Percentiles rank a stretch among this genome's conserved stretches.
Evolutionary conservation across 2,888 invertebrate species (phyloP).

Genomic region (Blastobasis lacticolella): DNA sequence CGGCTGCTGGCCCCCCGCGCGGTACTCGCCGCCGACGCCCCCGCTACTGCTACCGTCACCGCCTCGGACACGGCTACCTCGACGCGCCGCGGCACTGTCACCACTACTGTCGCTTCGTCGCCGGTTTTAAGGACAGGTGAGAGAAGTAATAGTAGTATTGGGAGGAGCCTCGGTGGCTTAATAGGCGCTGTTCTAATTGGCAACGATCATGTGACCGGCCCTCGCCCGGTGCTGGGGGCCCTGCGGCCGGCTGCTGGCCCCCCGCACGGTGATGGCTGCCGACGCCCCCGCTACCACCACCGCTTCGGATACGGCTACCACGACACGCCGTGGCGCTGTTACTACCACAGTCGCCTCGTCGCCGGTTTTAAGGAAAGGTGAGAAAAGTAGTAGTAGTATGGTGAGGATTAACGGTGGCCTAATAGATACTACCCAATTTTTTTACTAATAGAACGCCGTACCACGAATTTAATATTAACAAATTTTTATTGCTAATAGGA

Average conservation of each 20-base stretch:
- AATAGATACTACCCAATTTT: constrained; percentile 36
- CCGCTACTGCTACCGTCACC: neutral
- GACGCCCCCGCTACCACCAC: neutral
- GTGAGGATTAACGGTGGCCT: neutral
- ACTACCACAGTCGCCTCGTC: too few species aligned
- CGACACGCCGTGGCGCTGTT: neutral
- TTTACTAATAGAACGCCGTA: too few species aligned
- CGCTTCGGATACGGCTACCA: neutral
- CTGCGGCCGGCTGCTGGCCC: constrained; percentile 34
- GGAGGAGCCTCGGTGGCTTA: neutral
- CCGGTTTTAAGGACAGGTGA: too few species aligned
- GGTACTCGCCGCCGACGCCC: constrained; percentile 27
- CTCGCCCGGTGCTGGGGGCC: constrained; percentile 47
- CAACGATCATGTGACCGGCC: constrained; percentile 41
- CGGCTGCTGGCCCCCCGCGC: constrained; percentile 38
- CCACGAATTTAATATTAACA: too few species aligned
- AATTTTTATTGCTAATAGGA: too few species aligned
- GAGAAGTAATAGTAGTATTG: neutral
- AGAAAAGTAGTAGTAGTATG: neutral
- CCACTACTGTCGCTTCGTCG: too few species aligned
- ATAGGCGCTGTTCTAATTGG: constrained; percentile 35
- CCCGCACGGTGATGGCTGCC: constrained; percentile 40
- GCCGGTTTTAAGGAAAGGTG: too few species aligned
- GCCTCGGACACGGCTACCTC: neutral
- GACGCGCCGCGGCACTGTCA: neutral